phyloP scores from a whole-genome alignment of 2,888 invertebrate species.

The Mesochorus sp. region DNA sequence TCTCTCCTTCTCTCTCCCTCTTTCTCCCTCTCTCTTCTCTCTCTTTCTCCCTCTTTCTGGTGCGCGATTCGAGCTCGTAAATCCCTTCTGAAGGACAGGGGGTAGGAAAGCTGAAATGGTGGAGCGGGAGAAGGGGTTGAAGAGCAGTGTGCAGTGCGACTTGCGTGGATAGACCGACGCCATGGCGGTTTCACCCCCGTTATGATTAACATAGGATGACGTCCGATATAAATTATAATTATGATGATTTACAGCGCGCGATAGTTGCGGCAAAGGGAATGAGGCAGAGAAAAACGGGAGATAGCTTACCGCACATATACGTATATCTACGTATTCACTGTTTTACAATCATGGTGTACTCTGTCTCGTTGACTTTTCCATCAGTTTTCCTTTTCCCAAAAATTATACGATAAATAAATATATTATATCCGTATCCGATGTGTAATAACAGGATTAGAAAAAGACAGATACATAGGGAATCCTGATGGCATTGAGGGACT shows the following conservation, averaged over 20 bases:
- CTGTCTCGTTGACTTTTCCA: slow-evolving; percentile 15
- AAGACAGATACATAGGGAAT: neutral
- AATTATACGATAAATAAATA: slow-evolving; percentile 68
- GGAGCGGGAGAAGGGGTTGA: slow-evolving; percentile 9
- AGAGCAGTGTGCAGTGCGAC: slow-evolving; percentile 9
- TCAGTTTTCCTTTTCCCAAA: slow-evolving; percentile 53
- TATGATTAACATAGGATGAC: slow-evolving; percentile 73
- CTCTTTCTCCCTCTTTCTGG: neutral
- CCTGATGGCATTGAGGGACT: neutral
- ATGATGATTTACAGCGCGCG: slow-evolving; percentile 70
- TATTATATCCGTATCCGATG: slow-evolving; percentile 40
- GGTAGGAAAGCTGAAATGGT: slow-evolving; percentile 22
- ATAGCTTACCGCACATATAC: neutral
- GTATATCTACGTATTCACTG: slow-evolving; percentile 3
- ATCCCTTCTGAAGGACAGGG: slow-evolving; percentile 52
- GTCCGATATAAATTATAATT: slow-evolving; percentile 73
- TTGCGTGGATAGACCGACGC: slow-evolving; percentile 47
- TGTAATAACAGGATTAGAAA: neutral
- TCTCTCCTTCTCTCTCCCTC: too few relatives aligned
- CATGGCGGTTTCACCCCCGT: slow-evolving; percentile 53
- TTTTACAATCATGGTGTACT: slow-evolving; percentile 3
- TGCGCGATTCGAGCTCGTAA: slow-evolving; percentile 65
- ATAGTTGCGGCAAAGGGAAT: slow-evolving; percentile 51
- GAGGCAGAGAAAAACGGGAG: neutral
- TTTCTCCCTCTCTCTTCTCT: too few relatives aligned